These are phyloP conservation scores for Hexactinellida sp. DNA, from an alignment of 37 sponge, comb jelly and placozoan species.

Conservation along the genomic window DNA sequence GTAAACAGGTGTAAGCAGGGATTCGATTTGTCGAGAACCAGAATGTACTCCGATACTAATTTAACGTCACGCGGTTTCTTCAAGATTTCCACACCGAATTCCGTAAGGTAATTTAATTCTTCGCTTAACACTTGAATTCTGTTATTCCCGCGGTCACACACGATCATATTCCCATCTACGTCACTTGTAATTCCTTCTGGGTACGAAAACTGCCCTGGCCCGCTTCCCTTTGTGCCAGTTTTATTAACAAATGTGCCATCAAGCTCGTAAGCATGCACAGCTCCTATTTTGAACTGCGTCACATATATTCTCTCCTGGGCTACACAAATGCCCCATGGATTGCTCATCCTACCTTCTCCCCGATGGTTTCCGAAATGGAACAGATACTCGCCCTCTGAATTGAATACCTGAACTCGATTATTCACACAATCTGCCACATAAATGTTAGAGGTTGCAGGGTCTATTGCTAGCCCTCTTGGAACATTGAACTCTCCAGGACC, in stretches of 20 bases:
- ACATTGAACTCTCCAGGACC: conserved; percentile 10
- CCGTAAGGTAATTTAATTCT: neutral
- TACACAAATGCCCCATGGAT: neutral
- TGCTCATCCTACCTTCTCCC: neutral
- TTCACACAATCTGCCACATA: conserved; percentile 4
- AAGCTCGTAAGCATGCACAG: neutral
- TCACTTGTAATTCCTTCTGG: neutral
- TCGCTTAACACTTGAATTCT: neutral
- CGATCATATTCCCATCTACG: conserved; percentile 3
- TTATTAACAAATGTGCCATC: neutral
- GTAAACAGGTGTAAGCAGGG: conserved; percentile 6
- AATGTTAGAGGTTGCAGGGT: neutral
- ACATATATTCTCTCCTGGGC: neutral
- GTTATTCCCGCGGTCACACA: neutral
- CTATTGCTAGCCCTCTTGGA: neutral
- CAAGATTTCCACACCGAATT: neutral
- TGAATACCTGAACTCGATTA: neutral
- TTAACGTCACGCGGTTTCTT: neutral
- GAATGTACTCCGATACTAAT: neutral
- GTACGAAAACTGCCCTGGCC: neutral
- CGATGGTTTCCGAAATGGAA: neutral
- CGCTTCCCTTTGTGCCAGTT: neutral
- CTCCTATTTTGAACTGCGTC: neutral
- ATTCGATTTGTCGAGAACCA: neutral
- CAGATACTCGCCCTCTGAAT: neutral